These are phyloP conservation scores for Trichogramma evanescens DNA, from an alignment of 2,888 invertebrate species.

Conservation along the genomic window DNA sequence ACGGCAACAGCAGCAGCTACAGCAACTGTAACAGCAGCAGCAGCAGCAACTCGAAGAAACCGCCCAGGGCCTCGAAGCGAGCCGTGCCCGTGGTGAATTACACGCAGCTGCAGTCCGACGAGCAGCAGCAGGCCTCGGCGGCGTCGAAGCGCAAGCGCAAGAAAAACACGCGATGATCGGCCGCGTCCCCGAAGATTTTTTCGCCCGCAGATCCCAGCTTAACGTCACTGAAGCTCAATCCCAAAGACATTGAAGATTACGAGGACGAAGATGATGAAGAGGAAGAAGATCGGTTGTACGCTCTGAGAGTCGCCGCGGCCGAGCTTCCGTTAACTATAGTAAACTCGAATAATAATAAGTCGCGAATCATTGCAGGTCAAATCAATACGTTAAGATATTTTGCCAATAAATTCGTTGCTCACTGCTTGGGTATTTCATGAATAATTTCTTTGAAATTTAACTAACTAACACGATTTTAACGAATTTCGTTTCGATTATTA, in stretches of 20 bases:
- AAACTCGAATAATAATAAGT: too few relatives aligned
- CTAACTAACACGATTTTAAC: too few relatives aligned
- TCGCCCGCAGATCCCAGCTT: background rate
- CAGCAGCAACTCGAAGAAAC: conserved; percentile 4
- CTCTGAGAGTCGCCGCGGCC: too few relatives aligned
- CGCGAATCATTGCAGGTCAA: too few relatives aligned
- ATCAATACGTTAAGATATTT: too few relatives aligned
- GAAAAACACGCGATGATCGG: conserved; percentile 40
- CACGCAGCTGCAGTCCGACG: conserved; percentile 39
- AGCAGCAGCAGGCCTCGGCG: conserved; percentile 37
- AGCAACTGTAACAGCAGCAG: background rate
- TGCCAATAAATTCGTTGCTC: too few relatives aligned
- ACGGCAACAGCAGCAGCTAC: background rate
- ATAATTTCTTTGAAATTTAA: too few relatives aligned
- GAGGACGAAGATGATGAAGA: background rate
- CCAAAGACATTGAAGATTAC: background rate
- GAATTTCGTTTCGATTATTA: too few relatives aligned
- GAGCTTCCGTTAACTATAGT: too few relatives aligned
- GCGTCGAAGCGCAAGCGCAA: conserved; percentile 33
- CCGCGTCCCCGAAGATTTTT: background rate
- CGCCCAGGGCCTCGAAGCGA: conserved; percentile 37
- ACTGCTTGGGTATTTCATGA: too few relatives aligned
- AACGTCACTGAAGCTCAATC: background rate
- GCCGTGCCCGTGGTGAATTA: conserved; percentile 41
- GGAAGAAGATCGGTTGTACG: too few relatives aligned